Percentiles rank a stretch among this genome's conserved stretches.
Conservation (phyloP, 2,797 vertebrate genomes). For the Apodemus agrarius region DNA sequence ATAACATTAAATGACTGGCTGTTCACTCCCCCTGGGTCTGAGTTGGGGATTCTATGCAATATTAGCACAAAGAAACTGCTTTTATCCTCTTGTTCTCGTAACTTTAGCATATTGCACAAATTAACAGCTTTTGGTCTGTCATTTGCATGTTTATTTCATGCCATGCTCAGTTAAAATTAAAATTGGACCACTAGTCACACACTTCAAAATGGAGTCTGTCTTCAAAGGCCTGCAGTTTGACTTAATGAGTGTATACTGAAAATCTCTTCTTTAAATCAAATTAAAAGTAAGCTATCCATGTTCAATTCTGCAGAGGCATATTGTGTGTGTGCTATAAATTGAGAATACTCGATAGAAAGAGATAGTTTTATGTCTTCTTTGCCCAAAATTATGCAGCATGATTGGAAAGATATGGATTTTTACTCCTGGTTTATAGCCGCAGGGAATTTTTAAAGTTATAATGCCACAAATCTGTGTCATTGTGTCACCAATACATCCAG, state of each 20-base stretch:
- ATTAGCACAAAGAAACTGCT: constrained; percentile 62
- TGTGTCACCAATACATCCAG: constrained; percentile 58
- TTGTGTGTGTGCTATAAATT: constrained; percentile 73
- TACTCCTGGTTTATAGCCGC: constrained; percentile 44
- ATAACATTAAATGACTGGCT: constrained; percentile 75
- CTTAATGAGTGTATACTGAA: constrained; percentile 67
- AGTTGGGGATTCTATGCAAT: constrained; percentile 65
- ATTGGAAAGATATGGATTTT: constrained; percentile 62
- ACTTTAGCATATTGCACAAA: constrained; percentile 67
- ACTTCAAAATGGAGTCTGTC: constrained; percentile 71
- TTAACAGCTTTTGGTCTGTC: constrained; percentile 52
- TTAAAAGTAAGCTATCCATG: constrained; percentile 56
- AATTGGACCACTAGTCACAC: constrained; percentile 49
- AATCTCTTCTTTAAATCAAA: constrained; percentile 76
- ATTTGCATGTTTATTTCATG: constrained; percentile 62
- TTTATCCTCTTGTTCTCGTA: constrained; percentile 73
- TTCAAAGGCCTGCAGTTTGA: constrained; percentile 56
- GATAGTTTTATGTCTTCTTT: constrained; percentile 46
- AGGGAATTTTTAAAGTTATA: constrained; percentile 6
- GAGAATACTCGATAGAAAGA: constrained; percentile 57
- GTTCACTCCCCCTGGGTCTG: constrained; percentile 76
- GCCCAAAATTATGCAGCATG: constrained; percentile 55
- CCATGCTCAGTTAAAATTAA: constrained; percentile 77
- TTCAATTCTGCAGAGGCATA: constrained; percentile 63
- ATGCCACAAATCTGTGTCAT: neutral